phyloP scores from a whole-genome alignment of 2,113 vertebrate genomes.

The Callorhinus ursinus region DNA sequence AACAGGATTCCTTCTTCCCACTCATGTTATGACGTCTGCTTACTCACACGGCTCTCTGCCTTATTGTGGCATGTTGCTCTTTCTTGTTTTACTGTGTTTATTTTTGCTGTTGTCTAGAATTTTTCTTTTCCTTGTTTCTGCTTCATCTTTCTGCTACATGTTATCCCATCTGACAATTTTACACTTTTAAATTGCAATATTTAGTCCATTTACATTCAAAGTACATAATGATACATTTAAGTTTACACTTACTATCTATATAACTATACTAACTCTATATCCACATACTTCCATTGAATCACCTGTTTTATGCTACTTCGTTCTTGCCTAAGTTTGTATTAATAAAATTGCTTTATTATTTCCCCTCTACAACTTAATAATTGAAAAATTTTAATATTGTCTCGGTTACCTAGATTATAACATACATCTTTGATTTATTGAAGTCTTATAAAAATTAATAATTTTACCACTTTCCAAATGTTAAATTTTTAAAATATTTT shows the following conservation, averaged over 20 bases:
- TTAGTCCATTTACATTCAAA: not conserved
- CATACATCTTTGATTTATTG: not conserved
- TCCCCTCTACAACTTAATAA: not conserved
- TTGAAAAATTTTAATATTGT: not conserved
- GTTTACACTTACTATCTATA: not conserved
- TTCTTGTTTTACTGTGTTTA: not conserved
- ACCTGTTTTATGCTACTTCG: not conserved
- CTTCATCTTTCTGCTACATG: not conserved
- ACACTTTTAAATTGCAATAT: constrained; percentile 8
- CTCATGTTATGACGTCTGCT: not conserved
- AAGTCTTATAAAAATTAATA: not conserved
- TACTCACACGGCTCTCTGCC: not conserved
- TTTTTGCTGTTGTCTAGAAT: not conserved
- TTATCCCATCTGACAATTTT: not conserved
- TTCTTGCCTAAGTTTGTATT: not conserved
- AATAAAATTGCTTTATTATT: constrained; percentile 6
- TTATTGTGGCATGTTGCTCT: not conserved
- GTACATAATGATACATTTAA: not conserved
- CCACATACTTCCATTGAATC: not conserved
- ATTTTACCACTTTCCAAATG: not conserved
- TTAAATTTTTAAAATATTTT: constrained; percentile 31
- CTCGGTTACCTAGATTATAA: not conserved
- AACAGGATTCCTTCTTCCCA: not conserved
- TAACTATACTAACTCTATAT: not conserved
- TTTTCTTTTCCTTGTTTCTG: not conserved